Base-by-base conservation (phyloP, 2,113 vertebrate species). In the Xenopus borealis region DNA sequence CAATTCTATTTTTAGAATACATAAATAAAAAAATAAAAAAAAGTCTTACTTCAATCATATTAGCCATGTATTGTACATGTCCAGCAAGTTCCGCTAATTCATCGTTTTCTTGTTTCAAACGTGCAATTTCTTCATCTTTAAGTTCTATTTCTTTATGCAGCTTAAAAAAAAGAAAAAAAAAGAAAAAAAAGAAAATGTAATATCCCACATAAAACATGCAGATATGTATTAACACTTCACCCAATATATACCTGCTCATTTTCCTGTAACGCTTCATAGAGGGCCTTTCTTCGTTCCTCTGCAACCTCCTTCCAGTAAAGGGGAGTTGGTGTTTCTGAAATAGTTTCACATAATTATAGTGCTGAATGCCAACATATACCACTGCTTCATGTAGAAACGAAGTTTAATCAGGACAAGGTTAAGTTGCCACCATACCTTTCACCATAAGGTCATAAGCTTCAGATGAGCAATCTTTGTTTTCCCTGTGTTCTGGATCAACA, bases 291-390 rank as follows among this genome's bases (percentile, higher is more conserved):
- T 23, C 94, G 90, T 77, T 95, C 91, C 77, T 98, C 97, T 7
- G 97, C 96, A 19, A 96, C 71, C 79, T 94, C 95, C 80, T 98
- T 97, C 97, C 96, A 98, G 78, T 96, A 99, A 0, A 81, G 82
- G 62, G 89, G 81, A 12, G 93, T 88, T 17, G 96, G 95, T 0
- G 89, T 93, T 86, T 95, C 96, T 99, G 73, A 55, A 16, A 55
- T 1, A 55, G 53, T 9, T n/a, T 5, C 3, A 55, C 13, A 16
- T n/a, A 55, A n/a, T 55, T 55, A 55, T n/a, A 13, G 10, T 2
- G 6, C 5, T 40, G 33, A 12, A 50, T 50, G 47, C 2, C 47
- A 50, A 50, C 3, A 50, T 50, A 27, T 27, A 27, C 23, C 23
- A 27, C 2, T 27, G 23, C 23, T 27, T 27, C 23, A 27, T 27